phyloP scores from a whole-genome alignment of 2,888 invertebrate genomes.

The Trissolcus japonicus region DNA sequence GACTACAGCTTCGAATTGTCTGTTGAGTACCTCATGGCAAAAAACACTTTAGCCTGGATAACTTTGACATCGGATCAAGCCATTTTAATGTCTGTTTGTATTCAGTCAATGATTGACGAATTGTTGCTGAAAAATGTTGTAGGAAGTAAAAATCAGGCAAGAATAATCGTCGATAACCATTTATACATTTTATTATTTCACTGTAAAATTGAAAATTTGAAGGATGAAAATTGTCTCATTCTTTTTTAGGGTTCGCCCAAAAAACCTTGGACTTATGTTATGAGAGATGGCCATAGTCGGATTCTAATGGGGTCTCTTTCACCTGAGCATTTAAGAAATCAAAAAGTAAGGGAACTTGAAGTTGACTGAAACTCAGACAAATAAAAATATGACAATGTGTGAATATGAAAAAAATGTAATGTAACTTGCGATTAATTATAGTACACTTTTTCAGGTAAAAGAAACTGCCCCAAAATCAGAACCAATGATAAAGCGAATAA shows the following conservation, averaged over 20 bases:
- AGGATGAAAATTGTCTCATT: too few relatives aligned
- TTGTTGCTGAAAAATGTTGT: conserved; percentile 86
- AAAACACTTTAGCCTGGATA: conserved; percentile 95
- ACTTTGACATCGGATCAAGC: conserved; percentile 93
- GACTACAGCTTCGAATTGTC: conserved; percentile 85
- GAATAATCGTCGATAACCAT: too few relatives aligned
- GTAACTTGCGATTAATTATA: neutral
- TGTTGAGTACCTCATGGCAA: conserved; percentile 95
- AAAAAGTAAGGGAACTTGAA: conserved; percentile 54
- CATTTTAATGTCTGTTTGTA: conserved; percentile 95
- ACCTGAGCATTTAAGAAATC: conserved; percentile 77
- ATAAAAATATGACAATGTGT: too few relatives aligned
- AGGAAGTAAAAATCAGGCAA: conserved; percentile 75
- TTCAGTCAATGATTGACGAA: conserved; percentile 97
- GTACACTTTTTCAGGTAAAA: conserved; percentile 50
- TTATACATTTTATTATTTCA: neutral
- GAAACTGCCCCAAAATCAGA: conserved; percentile 74
- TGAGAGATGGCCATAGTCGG: conserved; percentile 85
- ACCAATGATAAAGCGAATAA: conserved; percentile 85
- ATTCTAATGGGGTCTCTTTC: conserved; percentile 79
- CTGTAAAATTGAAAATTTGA: too few relatives aligned
- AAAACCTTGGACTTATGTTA: conserved; percentile 83
- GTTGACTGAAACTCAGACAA: neutral
- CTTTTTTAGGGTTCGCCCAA: conserved; percentile 67
- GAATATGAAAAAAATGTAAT: too few relatives aligned